Evolutionary conservation across 2,797 vertebrate species (phyloP).

Genomic region (Crypturellus tataupa): DNA sequence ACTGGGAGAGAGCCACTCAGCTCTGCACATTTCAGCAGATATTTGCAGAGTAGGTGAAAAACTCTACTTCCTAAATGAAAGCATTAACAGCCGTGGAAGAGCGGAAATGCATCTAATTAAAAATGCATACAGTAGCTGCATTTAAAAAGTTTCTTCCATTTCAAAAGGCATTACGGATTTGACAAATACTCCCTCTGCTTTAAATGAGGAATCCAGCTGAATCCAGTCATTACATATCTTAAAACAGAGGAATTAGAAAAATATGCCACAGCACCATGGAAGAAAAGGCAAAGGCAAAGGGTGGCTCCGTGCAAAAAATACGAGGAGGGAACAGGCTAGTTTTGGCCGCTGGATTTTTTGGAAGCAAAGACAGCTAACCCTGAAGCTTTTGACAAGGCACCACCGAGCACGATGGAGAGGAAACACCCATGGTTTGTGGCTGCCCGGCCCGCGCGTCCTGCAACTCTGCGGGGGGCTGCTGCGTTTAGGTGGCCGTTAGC

Average conservation of each 20-base stretch:
- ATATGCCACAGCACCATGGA: neutral
- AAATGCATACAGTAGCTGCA: neutral
- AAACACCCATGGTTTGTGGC: accelerated
- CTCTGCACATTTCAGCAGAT: slow-evolving; percentile 26
- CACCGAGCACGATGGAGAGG: neutral
- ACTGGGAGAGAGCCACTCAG: slow-evolving; percentile 43
- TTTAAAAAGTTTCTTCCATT: slow-evolving; percentile 13
- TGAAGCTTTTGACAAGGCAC: neutral
- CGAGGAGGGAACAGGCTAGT: neutral
- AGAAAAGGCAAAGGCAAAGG: neutral
- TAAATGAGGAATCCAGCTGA: neutral
- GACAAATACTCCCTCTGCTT: slow-evolving; percentile 6
- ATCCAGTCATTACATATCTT: neutral
- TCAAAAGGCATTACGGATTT: neutral
- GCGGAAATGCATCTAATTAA: neutral
- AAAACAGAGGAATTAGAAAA: neutral
- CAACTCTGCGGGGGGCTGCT: neutral
- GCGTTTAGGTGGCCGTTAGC: accelerated
- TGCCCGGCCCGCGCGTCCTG: accelerated
- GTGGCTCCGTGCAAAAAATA: neutral
- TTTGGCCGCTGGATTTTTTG: neutral
- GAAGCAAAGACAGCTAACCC: neutral
- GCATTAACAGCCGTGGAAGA: neutral
- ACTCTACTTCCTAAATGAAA: slow-evolving; percentile 50
- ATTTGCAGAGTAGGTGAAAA: slow-evolving; percentile 40